Evolutionary conservation across 2,888 invertebrate genomes (phyloP), one percentile per base, ranked within the genome.

Genomic region (Galerucella calmariensis): DNA sequence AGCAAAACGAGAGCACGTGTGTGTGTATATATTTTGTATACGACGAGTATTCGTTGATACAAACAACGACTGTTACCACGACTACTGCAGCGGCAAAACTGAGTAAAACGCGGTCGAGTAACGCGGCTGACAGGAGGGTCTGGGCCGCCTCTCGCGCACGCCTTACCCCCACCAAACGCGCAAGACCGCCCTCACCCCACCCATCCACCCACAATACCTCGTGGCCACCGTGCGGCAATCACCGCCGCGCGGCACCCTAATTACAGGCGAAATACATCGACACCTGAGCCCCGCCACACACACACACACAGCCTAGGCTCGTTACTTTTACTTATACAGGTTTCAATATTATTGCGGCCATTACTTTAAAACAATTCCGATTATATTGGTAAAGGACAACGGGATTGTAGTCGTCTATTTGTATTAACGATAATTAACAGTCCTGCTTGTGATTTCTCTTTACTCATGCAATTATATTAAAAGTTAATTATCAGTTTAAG

Each of bases 121-220:
- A 61, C 75, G 79, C 74, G 79, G 78, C 77, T 82, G 82, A 84
- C 86, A 83, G 86, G 85, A 85, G 86, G 85, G 84, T 83, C 83
- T 85, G 83, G 82, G 84, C 85, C 86, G 85, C 86, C 86, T 85
- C 84, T 82, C 83, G 85, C 87, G 87, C 86, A 85, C 87, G 85
- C 87, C 86, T 85, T 84, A 84, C 82, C 84, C 85, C 86, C 86
- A 84, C 77, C 83, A 82, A 79, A 74, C 77, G 77, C 75, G 75
- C 80, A 79, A 84, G 84, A 82, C 85, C 86, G 85, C 87, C 86
- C 85, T 83, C 83, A 84, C 86, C 85, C 85, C 84, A 84, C 86
- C 86, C 84, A 84, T 83, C 81, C 84, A 83, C 84, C 85, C 86
- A 84, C 84, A 82, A 81, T 83, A 84, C 86, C 86, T 85, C 86